These are phyloP conservation scores for Fulica atra DNA, from an alignment of 2,113 vertebrate species.

Conservation along the genomic window DNA sequence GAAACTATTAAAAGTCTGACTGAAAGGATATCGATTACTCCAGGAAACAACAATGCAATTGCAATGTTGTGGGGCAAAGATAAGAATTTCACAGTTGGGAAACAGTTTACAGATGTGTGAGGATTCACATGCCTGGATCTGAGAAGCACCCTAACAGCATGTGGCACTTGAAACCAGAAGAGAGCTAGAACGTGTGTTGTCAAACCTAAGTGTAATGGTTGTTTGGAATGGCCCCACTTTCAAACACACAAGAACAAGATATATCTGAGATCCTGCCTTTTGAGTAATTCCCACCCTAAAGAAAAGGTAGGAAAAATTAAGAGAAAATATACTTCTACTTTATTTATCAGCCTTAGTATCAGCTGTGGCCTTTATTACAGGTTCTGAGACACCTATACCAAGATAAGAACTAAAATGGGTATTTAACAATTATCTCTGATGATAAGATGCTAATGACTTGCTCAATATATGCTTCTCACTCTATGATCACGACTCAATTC, in stretches of 20 bases:
- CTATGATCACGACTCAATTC: neutral
- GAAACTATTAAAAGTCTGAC: conserved; percentile 16
- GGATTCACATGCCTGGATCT: neutral
- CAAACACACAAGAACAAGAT: neutral
- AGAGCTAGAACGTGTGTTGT: neutral
- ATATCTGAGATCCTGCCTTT: neutral
- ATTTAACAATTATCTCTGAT: neutral
- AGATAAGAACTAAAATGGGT: neutral
- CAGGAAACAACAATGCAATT: conserved; percentile 25
- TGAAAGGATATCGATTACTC: conserved; percentile 9
- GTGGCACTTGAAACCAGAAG: neutral
- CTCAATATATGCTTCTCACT: neutral
- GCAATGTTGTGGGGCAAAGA: neutral
- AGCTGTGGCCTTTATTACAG: neutral
- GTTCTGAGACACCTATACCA: neutral
- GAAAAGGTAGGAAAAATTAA: neutral
- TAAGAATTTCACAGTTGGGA: neutral
- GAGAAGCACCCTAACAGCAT: neutral
- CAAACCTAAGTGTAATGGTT: neutral
- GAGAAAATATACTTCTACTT: neutral
- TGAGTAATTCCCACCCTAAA: neutral
- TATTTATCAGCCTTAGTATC: neutral
- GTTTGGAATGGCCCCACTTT: neutral
- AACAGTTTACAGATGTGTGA: neutral
- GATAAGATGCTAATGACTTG: neutral